Evolutionary conservation across 2,888 invertebrate genomes (phyloP).

Genomic region (Leucophenga montana): DNA sequence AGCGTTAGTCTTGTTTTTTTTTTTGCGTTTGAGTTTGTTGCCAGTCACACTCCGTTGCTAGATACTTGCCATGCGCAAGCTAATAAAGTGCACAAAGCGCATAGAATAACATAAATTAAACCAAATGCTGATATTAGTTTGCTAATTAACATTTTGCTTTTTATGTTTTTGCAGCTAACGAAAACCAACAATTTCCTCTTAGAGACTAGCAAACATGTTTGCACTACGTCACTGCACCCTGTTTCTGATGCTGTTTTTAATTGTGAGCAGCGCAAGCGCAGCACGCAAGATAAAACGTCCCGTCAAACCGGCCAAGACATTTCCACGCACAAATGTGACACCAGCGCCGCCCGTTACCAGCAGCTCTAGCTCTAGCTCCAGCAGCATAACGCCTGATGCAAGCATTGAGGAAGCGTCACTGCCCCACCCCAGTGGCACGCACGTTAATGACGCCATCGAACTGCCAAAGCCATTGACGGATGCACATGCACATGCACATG

Average conservation of each 20-base stretch:
- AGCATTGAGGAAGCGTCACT: conserved; percentile 37
- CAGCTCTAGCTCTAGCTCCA: conserved; percentile 4
- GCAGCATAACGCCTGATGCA: conserved; percentile 15
- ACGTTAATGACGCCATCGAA: conserved; percentile 50
- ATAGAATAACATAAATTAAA: conserved; percentile 52
- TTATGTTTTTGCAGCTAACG: conserved; percentile 41
- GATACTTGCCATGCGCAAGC: too few species aligned
- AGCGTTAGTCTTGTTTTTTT: background rate
- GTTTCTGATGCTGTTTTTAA: conserved; percentile 66
- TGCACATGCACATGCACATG: conserved; percentile 26
- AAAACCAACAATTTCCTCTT: conserved; percentile 21
- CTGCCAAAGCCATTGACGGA: conserved; percentile 66
- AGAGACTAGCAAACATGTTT: conserved; percentile 60
- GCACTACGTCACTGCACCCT: conserved; percentile 65
- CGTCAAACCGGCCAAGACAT: conserved; percentile 68
- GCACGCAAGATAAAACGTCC: conserved; percentile 71
- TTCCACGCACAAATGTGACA: conserved; percentile 67
- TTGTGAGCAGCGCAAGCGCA: conserved; percentile 68
- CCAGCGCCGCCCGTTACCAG: conserved; percentile 52
- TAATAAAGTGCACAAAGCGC: too few species aligned
- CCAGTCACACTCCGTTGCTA: too few species aligned
- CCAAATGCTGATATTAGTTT: conserved; percentile 55
- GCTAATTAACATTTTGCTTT: conserved; percentile 55
- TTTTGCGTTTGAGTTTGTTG: background rate
- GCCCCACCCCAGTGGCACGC: conserved; percentile 42